Conservation (phyloP, 1,140 invertebrate species). For the Alviniconcha marisindica region DNA sequence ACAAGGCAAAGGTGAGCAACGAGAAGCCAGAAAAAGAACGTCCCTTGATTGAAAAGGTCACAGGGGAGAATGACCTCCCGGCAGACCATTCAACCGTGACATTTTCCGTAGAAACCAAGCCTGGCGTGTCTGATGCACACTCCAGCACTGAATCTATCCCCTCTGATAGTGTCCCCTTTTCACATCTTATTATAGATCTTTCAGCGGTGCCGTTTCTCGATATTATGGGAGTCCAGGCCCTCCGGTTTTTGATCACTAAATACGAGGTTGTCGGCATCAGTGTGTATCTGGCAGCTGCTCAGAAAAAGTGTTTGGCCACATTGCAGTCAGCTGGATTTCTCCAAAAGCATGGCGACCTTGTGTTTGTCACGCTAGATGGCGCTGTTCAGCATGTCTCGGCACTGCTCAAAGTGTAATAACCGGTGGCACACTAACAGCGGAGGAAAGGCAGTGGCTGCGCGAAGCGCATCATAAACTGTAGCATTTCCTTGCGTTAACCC, state of each 20-base stretch:
- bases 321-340: not conserved
- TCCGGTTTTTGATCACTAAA: not conserved
- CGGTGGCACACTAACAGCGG: too few relatives aligned
- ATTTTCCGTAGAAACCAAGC: not conserved
- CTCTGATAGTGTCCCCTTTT: not conserved
- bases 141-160: not conserved
- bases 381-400: not conserved
- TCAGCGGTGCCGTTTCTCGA: conserved; percentile 1
- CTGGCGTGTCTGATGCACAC: not conserved
- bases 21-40: not conserved
- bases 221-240: not conserved
- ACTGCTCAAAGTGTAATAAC: too few relatives aligned
- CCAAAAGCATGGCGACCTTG: not conserved
- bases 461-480: too few relatives aligned
- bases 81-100: not conserved
- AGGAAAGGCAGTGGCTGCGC: too few relatives aligned
- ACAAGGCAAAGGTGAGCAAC: not conserved
- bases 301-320: not conserved
- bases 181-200: conserved; percentile 5
- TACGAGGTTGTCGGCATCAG: not conserved
- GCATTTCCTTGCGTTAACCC: too few relatives aligned
- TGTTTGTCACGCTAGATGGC: not conserved
- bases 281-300: not conserved
- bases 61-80: not conserved
- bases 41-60: too few relatives aligned